Evolutionary conservation across 2,888 invertebrate species (phyloP).

Genomic region (Calameuta filiformis): DNA sequence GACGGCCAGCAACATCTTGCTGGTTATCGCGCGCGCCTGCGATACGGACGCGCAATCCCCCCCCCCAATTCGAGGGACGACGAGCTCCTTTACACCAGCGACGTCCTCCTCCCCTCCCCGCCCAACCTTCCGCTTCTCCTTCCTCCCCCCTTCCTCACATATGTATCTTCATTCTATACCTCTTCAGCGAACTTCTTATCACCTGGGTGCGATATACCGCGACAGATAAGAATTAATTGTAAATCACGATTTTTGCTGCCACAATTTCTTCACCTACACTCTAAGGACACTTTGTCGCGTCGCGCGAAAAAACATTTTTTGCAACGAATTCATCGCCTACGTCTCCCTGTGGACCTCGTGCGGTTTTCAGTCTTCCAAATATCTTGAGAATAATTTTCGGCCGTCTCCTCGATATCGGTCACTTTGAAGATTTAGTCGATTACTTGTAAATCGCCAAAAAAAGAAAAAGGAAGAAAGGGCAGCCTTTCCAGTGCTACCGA

Average conservation of each 20-base stretch:
- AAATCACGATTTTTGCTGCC: constrained; percentile 35
- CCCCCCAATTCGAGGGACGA: background rate
- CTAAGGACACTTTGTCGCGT: constrained; percentile 4
- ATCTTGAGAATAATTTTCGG: background rate
- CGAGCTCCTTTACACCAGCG: constrained; percentile 13
- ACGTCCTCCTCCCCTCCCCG: background rate
- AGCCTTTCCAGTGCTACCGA: too few species aligned
- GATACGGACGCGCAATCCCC: too few species aligned
- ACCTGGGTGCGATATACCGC: constrained; percentile 41
- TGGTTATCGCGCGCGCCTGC: constrained; percentile 49
- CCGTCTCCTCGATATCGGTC: background rate
- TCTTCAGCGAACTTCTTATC: constrained; percentile 44
- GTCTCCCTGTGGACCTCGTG: too few species aligned
- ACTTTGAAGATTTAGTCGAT: background rate
- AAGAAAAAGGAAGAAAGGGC: too few species aligned
- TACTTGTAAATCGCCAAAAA: background rate
- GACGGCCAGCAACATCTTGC: constrained; percentile 61
- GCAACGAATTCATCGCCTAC: too few species aligned
- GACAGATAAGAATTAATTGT: constrained; percentile 39
- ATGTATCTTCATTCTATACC: constrained; percentile 7
- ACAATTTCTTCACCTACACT: constrained; percentile 25
- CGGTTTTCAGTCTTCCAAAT: too few species aligned
- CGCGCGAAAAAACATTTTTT: background rate
- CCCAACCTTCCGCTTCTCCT: background rate
- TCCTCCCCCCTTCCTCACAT: too few species aligned